These are phyloP conservation scores for Monochamus alternatus DNA, from an alignment of 2,888 invertebrate genomes.

Conservation along the genomic window DNA sequence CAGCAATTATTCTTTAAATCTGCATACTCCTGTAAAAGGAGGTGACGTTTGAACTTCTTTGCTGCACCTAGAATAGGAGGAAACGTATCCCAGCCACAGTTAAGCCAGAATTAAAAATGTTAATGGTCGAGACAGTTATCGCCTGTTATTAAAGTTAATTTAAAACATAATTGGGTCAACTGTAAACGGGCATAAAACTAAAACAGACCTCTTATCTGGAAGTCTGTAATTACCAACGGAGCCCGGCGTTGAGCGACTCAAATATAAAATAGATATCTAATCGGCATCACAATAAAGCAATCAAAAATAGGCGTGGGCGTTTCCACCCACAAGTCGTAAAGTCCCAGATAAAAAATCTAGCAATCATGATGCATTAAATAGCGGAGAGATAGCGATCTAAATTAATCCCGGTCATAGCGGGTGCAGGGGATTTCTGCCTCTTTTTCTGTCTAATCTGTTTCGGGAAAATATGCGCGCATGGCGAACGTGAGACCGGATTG, in stretches of 20 bases:
- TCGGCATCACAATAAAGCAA: slow-evolving; percentile 67
- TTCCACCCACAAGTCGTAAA: slow-evolving; percentile 65
- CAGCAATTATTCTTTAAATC: too few relatives aligned
- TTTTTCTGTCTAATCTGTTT: slow-evolving; percentile 7
- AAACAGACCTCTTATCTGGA: slow-evolving; percentile 43
- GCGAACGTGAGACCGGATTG: neutral
- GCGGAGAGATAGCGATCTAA: slow-evolving; percentile 60
- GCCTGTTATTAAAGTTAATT: slow-evolving; percentile 31
- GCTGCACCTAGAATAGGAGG: too few relatives aligned
- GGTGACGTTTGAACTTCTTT: too few relatives aligned
- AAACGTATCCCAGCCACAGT: neutral
- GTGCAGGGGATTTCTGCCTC: slow-evolving; percentile 24
- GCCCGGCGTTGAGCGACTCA: slow-evolving; percentile 41
- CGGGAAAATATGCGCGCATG: neutral
- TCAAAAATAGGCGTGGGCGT: slow-evolving; percentile 66
- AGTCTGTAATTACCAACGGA: slow-evolving; percentile 46
- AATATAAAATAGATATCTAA: slow-evolving; percentile 62
- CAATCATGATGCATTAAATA: slow-evolving; percentile 63
- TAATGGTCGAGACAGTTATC: neutral
- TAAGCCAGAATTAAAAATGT: neutral
- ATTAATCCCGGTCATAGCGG: slow-evolving; percentile 57
- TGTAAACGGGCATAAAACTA: slow-evolving; percentile 44
- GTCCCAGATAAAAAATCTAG: slow-evolving; percentile 61
- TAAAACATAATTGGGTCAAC: slow-evolving; percentile 44
- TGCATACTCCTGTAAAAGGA: too few relatives aligned